Conservation (phyloP, 2,888 invertebrate genomes). For the Phortica okadai region DNA sequence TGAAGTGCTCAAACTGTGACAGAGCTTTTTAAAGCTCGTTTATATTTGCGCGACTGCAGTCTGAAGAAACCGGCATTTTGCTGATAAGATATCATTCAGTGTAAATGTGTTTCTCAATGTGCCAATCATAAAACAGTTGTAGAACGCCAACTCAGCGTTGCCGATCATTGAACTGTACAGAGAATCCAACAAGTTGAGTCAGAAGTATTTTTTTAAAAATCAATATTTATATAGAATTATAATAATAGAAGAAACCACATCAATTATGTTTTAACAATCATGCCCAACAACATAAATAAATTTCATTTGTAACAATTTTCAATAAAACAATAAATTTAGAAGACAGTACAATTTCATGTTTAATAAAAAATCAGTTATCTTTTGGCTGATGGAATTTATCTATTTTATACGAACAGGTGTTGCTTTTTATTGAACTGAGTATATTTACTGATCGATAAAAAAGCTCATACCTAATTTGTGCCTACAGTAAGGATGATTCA, state of each 20-base stretch:
- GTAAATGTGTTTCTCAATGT: neutral
- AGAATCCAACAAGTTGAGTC: neutral
- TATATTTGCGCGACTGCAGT: neutral
- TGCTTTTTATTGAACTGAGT: too few species aligned
- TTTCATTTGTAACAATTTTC: too few species aligned
- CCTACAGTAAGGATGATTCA: too few species aligned
- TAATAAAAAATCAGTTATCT: too few species aligned
- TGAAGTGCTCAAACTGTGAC: neutral
- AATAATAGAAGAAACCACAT: neutral
- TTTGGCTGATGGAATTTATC: too few species aligned
- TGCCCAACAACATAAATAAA: too few species aligned
- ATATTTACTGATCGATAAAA: too few species aligned
- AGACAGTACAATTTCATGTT: too few species aligned
- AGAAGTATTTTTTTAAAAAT: neutral
- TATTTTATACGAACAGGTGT: too few species aligned
- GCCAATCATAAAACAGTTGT: neutral
- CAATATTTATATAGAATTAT: neutral
- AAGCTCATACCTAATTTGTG: too few species aligned
- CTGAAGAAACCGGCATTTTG: neutral
- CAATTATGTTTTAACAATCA: too few species aligned
- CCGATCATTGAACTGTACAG: neutral
- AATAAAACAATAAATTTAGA: too few species aligned
- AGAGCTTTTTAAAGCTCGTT: conserved; percentile 26
- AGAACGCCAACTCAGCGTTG: neutral
- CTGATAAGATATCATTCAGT: conserved; percentile 18